phyloP scores from a whole-genome alignment of 2,113 vertebrate species.

The Neogale vison region DNA sequence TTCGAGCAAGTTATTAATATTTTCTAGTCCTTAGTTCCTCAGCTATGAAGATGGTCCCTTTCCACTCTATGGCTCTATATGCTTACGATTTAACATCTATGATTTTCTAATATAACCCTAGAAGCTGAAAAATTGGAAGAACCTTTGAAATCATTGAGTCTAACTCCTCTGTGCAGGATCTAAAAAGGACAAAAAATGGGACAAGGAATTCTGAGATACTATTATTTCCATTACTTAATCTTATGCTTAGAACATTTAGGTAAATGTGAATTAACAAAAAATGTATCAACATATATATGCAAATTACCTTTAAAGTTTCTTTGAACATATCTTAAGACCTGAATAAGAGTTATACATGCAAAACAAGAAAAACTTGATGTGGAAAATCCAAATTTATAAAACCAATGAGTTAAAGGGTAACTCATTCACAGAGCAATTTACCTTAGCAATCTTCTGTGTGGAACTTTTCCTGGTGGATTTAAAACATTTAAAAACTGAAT shows the following conservation, averaged over 20 bases:
- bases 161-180: not conserved
- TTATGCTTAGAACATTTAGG: not conserved
- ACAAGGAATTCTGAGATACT: not conserved
- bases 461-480: not conserved
- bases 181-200: not conserved
- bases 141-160: not conserved
- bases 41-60: not conserved
- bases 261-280: not conserved
- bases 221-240: not conserved
- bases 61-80: not conserved
- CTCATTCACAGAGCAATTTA: not conserved
- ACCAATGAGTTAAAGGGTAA: not conserved
- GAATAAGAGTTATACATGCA: not conserved
- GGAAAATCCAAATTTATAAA: not conserved
- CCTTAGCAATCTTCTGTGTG: not conserved
- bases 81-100: not conserved
- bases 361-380: not conserved
- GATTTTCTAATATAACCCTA: not conserved
- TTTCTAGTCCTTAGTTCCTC: not conserved
- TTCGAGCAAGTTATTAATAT: not conserved
- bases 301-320: not conserved
- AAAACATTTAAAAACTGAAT: slow-evolving; percentile 46
- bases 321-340: not conserved
- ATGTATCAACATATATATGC: not conserved
- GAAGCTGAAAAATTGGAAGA: not conserved